These are phyloP conservation scores for Holcopasites calliopsidis DNA, from an alignment of 1,140 invertebrate genomes.

Conservation along the genomic window DNA sequence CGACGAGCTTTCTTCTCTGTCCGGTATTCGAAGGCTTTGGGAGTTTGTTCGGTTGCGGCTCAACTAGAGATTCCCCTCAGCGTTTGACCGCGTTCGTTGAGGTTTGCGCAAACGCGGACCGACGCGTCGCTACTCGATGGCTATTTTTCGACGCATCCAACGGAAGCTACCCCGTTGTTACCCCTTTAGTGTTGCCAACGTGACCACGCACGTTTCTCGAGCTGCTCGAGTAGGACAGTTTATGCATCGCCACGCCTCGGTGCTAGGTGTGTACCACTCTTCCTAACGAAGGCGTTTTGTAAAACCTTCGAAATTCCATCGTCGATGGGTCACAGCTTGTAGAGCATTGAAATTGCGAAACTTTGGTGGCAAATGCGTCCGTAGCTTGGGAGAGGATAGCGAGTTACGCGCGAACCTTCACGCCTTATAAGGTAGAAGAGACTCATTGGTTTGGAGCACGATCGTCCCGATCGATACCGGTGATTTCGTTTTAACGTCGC, in stretches of 20 bases:
- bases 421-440: slow-evolving; percentile 15
- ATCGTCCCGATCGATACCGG: neutral
- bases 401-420: neutral
- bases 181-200: slow-evolving; percentile 9
- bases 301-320: no score
- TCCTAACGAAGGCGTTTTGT: no score
- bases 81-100: neutral
- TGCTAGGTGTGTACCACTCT: neutral
- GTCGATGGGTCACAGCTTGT: no score
- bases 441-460: neutral
- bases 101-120: slow-evolving; percentile 29
- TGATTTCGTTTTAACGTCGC: no score
- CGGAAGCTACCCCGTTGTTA: slow-evolving; percentile 5
- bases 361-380: neutral
- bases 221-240: slow-evolving; percentile 21
- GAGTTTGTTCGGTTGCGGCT: no score
- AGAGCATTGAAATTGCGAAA: slow-evolving; percentile 7
- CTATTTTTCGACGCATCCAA: no score
- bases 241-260: slow-evolving; percentile 36
- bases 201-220: slow-evolving; percentile 25
- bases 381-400: neutral
- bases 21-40: no score
- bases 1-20: no score
- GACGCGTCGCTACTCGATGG: neutral
- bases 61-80: no score